Evolutionary conservation across 2,888 invertebrate species (phyloP), one percentile per base, ranked within the genome.

Genomic region (Portevinia maculata): DNA sequence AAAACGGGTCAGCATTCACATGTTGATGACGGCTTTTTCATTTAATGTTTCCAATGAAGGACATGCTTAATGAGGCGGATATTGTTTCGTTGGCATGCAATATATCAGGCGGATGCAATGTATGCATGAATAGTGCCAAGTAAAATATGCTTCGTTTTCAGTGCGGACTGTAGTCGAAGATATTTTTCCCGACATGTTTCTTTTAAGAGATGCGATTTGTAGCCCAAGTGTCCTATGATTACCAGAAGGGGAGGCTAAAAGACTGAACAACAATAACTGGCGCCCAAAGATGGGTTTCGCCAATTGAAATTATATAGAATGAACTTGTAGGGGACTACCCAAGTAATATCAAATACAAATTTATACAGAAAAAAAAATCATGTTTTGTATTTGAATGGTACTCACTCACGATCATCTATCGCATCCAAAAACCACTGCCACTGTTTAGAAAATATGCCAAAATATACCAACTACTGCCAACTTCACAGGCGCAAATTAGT

Each of bases 61-160:
- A 79, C 75, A 70, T 75, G 69, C 64, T 79, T 64, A 79, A 79
- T 79, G 79, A 79, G 75, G 21, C 62, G 79, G 79, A 75, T 75
- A 79, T 79, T 75, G 79, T n/a, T 79, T 69, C 57, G 79, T 75
- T 75, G 64, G 79, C 75, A 79, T 79, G 79, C 69, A 75, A 79
- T 79, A 52, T 30, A 15, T 15, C 50, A 37, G 19, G 57, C 30
- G 50, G 34, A 64, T 64, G 69, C 75, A 79, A 53, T 48, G 55
- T 55, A 17, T 9, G 44, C n/a, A 5, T 55, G 37, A 8, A 13
- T 21, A 9, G 37, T 34, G 7, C 7, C n/a, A 44, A 44, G 28
- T 30, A 8, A 17, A 17, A 13, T 30, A 11, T 59, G 28, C 19
- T 7, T 13, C 6, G 1, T 24, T 57, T 15, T 1, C 55, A 15